These are phyloP conservation scores for Oegoconia quadripuncta DNA, from an alignment of 2,888 invertebrate species.

Conservation along the genomic window DNA sequence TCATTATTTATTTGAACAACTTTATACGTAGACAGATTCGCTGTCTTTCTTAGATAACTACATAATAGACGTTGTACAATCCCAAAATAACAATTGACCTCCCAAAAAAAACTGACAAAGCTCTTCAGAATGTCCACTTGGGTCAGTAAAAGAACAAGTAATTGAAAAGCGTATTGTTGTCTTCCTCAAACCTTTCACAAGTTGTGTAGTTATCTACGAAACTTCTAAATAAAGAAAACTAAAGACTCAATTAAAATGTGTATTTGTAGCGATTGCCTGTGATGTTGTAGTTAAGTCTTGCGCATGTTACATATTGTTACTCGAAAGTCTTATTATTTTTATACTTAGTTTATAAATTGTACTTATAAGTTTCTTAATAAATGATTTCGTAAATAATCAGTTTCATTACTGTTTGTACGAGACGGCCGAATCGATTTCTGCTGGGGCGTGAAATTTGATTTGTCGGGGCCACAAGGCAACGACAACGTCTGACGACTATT, in stretches of 20 bases:
- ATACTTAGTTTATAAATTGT: conserved; percentile 54
- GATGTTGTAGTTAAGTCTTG: conserved; percentile 51
- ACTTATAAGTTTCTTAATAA: conserved; percentile 72
- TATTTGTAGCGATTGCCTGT: conserved; percentile 32
- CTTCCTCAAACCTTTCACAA: neutral
- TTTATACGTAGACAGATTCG: conserved; percentile 10
- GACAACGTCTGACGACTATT: conserved; percentile 38
- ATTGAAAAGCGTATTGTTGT: too few species aligned
- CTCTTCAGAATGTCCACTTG: too few species aligned
- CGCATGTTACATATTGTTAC: conserved; percentile 30
- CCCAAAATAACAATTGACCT: too few species aligned
- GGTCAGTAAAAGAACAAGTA: too few species aligned
- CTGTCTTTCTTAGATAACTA: neutral
- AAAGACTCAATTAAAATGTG: conserved; percentile 5
- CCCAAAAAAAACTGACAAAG: too few species aligned
- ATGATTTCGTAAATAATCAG: conserved; percentile 62
- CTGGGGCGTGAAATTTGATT: conserved; percentile 59
- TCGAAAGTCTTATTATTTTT: conserved; percentile 57
- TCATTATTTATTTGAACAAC: conserved; percentile 25
- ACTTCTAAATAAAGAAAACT: too few species aligned
- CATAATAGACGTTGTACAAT: too few species aligned
- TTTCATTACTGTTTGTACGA: conserved; percentile 47
- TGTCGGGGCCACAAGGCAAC: conserved; percentile 41
- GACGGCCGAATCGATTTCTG: conserved; percentile 36
- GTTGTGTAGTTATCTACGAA: too few species aligned